A percentile compares a stretch with the other conserved stretches of the same genome.
phyloP scores from a whole-genome alignment of 2,113 vertebrate genomes.

The Apodemus speciosus region DNA sequence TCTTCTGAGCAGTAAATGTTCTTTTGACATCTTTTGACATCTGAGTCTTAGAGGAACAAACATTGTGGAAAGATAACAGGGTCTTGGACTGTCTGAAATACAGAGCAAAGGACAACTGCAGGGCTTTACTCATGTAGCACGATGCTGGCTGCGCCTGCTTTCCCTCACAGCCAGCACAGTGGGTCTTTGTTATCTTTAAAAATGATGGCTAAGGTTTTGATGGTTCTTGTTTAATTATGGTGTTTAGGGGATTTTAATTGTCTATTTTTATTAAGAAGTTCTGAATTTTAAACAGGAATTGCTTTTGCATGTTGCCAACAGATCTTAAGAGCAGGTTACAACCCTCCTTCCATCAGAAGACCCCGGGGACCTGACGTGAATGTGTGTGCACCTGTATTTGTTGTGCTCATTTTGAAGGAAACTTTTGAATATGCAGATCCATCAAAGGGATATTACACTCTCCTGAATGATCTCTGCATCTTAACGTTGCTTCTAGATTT shows the following conservation, averaged over 20 bases:
- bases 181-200: neutral
- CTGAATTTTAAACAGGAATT: slow-evolving; percentile 13
- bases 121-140: neutral
- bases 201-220: neutral
- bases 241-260: neutral
- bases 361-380: neutral
- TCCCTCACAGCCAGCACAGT: neutral
- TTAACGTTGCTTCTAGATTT: neutral
- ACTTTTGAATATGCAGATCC: neutral
- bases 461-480: slow-evolving; percentile 23
- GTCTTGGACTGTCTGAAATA: neutral
- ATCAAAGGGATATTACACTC: slow-evolving; percentile 8
- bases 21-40: slow-evolving; percentile 9
- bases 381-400: neutral
- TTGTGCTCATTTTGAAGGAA: slow-evolving; percentile 18
- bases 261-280: slow-evolving; percentile 32
- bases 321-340: neutral
- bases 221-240: slow-evolving; percentile 14
- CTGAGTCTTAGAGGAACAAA: neutral
- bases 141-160: neutral
- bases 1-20: slow-evolving; percentile 26
- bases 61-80: neutral
- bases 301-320: neutral
- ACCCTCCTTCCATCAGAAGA: neutral
- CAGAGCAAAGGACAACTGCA: neutral